Conservation (phyloP, 2,888 invertebrate species). For the Diaprepes abbreviatus region DNA sequence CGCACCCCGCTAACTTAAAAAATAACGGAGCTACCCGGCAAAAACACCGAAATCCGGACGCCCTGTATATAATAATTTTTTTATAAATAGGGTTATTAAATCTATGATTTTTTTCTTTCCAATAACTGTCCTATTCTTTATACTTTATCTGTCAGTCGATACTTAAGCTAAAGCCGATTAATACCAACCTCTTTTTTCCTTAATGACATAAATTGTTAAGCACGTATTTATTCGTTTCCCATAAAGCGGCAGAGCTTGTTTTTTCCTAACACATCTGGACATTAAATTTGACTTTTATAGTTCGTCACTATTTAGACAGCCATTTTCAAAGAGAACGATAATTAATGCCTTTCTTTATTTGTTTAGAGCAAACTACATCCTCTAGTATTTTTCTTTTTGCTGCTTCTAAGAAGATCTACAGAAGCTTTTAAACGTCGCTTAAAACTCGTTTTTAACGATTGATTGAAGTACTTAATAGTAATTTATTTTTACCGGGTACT, state of each 20-base stretch:
- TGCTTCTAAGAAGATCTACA: slow-evolving; percentile 35
- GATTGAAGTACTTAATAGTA: slow-evolving; percentile 43
- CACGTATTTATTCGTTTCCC: slow-evolving; percentile 19
- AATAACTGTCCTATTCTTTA: neutral
- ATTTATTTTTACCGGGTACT: slow-evolving; percentile 44
- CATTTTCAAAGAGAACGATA: slow-evolving; percentile 36
- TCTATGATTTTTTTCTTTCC: too few relatives aligned
- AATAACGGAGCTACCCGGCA: too few relatives aligned
- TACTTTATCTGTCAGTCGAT: neutral
- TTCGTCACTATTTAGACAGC: slow-evolving; percentile 15
- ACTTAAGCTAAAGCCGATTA: neutral
- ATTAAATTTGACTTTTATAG: slow-evolving; percentile 35
- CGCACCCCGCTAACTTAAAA: too few relatives aligned
- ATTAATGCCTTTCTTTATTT: slow-evolving; percentile 39
- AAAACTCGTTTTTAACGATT: slow-evolving; percentile 35
- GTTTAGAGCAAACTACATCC: slow-evolving; percentile 24
- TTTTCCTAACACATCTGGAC: slow-evolving; percentile 20
- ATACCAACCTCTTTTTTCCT: neutral
- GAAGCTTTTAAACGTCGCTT: slow-evolving; percentile 40
- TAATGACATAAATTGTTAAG: neutral
- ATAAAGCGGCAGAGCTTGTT: slow-evolving; percentile 7
- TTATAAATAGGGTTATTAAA: too few relatives aligned
- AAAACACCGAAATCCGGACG: too few relatives aligned
- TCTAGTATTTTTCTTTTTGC: slow-evolving; percentile 23
- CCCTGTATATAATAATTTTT: too few relatives aligned